Conservation (phyloP, 92 coral and sea anemone species). For the Nematostella vectensis region DNA sequence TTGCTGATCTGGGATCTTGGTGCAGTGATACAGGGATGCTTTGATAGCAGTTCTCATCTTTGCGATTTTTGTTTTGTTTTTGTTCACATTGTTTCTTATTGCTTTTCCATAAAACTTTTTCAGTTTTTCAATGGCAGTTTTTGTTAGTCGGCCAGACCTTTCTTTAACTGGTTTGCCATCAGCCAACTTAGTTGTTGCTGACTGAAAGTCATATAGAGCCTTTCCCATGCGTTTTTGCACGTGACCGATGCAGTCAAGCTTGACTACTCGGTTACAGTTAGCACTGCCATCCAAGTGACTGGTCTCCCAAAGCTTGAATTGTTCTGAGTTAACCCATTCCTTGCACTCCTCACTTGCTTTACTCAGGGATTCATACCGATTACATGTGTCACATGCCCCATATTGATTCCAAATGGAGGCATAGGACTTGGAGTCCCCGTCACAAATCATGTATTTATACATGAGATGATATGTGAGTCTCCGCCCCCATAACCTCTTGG, state of each 20-base stretch:
- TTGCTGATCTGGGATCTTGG: conserved; percentile 11
- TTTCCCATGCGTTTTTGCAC: too few relatives aligned
- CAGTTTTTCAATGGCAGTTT: conserved; percentile 21
- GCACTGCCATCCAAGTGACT: conserved; percentile 9
- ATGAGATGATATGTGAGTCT: conserved; percentile 3
- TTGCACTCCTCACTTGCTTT: background rate
- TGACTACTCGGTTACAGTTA: conserved; percentile 12
- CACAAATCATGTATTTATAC: conserved; percentile 19
- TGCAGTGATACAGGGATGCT: conserved; percentile 18
- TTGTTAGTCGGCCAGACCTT: conserved; percentile 11
- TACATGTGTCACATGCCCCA: conserved; percentile 22
- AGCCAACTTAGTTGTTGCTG: conserved; percentile 6
- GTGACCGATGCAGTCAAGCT: conserved; percentile 19
- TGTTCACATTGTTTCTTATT: conserved; percentile 20
- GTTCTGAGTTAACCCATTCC: conserved; percentile 1
- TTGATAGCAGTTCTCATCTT: conserved; percentile 8
- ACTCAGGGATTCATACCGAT: background rate
- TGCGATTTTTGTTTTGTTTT: conserved; percentile 2
- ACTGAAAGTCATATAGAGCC: conserved; percentile 33
- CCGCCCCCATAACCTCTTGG: conserved; percentile 12
- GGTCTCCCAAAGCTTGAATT: conserved; percentile 15
- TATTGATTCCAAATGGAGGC: conserved; percentile 15
- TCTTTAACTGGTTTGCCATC: conserved; percentile 32
- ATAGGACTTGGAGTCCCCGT: conserved; percentile 16
- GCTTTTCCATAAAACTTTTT: conserved; percentile 29